Evolutionary conservation across 2,113 vertebrate species (phyloP).

Genomic region (Uria lomvia): DNA sequence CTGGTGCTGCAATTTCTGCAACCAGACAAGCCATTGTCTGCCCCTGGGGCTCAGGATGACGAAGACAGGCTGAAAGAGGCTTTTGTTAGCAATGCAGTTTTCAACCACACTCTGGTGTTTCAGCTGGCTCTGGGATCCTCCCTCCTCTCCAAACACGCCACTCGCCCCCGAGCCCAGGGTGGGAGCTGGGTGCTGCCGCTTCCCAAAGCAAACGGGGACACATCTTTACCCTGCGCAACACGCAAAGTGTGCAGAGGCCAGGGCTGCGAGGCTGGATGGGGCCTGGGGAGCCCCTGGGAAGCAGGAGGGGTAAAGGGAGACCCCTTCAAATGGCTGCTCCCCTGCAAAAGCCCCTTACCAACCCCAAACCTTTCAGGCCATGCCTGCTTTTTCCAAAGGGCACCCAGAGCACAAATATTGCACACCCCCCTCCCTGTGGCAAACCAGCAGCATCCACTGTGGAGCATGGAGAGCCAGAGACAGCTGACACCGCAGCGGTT

Average conservation of each 20-base stretch:
- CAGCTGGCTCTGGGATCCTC: neutral
- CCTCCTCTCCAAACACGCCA: neutral
- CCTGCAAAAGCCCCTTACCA: neutral
- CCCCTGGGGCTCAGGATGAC: neutral
- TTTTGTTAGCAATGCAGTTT: neutral
- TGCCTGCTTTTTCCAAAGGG: neutral
- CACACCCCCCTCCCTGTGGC: too few relatives aligned
- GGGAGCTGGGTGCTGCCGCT: neutral
- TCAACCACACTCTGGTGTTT: neutral
- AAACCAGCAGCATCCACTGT: fast-evolving
- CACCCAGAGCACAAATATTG: fast-evolving
- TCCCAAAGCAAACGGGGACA: neutral
- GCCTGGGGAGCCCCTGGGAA: neutral
- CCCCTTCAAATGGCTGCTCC: neutral
- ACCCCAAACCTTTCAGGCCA: neutral
- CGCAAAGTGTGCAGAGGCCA: neutral
- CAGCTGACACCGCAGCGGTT: fast-evolving
- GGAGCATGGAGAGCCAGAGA: fast-evolving
- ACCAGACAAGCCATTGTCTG: neutral
- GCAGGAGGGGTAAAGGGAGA: neutral
- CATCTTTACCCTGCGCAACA: fast-evolving
- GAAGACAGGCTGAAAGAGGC: neutral
- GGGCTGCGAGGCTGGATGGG: neutral
- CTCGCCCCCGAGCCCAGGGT: fast-evolving
- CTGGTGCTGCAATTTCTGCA: neutral